Percentiles rank a stretch among this genome's conserved stretches.
Evolutionary conservation across 2,797 vertebrate genomes (phyloP).

Genomic region (Chloroceryle amazona): DNA sequence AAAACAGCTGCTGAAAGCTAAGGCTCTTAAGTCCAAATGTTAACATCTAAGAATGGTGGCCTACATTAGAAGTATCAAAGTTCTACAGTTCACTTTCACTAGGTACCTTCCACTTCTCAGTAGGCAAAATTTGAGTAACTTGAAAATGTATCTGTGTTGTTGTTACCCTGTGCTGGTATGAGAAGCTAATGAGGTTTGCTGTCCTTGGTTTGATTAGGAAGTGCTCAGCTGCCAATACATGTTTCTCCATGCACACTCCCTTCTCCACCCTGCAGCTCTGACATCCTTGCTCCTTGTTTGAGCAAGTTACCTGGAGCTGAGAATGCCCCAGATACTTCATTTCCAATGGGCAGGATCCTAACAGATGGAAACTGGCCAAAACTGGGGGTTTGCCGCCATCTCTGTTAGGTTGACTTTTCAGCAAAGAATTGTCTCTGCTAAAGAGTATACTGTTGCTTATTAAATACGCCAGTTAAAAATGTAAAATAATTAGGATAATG

Average conservation of each 20-base stretch:
- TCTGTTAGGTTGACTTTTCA: not conserved
- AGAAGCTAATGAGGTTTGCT: not conserved
- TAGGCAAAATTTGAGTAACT: not conserved
- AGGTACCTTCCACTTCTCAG: not conserved
- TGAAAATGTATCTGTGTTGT: not conserved
- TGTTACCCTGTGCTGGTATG: not conserved
- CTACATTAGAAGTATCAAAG: not conserved
- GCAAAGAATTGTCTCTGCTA: not conserved
- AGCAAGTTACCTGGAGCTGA: not conserved
- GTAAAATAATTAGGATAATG: not conserved
- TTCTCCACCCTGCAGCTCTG: constrained; percentile 2
- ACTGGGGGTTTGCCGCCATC: not conserved
- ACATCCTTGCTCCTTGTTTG: not conserved
- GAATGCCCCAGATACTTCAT: not conserved
- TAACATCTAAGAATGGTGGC: not conserved
- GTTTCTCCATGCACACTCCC: not conserved
- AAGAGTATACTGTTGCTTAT: not conserved
- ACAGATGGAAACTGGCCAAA: not conserved
- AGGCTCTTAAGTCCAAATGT: not conserved
- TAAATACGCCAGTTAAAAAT: not conserved
- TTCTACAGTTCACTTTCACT: not conserved
- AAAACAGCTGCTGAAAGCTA: not conserved
- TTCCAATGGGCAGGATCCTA: not conserved
- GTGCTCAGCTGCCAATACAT: not conserved
- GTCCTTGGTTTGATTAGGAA: not conserved